A percentile compares a stretch with the other conserved stretches of the same genome.
These are phyloP conservation scores for Harpalus rubripes DNA, from an alignment of 2,888 invertebrate genomes.

Conservation along the genomic window DNA sequence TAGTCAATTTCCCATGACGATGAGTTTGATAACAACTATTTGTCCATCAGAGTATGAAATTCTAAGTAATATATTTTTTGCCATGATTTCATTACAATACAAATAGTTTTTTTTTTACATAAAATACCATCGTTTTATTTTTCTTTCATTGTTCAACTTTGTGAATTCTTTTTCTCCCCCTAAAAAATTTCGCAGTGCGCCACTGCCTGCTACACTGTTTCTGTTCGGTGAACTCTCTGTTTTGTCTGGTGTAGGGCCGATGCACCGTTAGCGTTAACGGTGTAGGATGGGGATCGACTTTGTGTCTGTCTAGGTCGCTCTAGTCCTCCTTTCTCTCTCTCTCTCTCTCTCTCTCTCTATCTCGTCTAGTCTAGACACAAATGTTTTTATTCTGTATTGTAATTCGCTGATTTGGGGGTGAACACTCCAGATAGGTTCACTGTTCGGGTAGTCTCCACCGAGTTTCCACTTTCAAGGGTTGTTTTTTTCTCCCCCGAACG, in stretches of 20 bases:
- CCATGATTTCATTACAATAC: neutral
- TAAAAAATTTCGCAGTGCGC: neutral
- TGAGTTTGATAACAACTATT: conserved; percentile 6
- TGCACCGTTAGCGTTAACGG: conserved; percentile 64
- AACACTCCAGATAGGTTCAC: conserved; percentile 14
- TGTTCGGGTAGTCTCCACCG: neutral
- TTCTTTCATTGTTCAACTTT: neutral
- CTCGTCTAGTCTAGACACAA: conserved; percentile 56
- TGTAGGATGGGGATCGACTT: conserved; percentile 49
- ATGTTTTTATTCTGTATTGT: conserved; percentile 24
- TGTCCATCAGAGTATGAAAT: neutral
- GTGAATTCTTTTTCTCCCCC: too few relatives aligned
- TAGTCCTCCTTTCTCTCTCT: neutral
- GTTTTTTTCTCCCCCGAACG: conserved; percentile 17
- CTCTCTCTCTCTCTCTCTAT: neutral
- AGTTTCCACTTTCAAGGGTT: neutral
- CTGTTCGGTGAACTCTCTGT: conserved; percentile 32
- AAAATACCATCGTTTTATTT: neutral
- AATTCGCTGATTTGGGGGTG: conserved; percentile 25
- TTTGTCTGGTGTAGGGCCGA: conserved; percentile 45
- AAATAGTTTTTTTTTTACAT: neutral
- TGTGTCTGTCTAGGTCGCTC: conserved; percentile 18
- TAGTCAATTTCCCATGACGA: neutral
- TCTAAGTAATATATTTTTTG: neutral
- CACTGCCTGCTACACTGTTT: conserved; percentile 47